Evolutionary conservation across 2,888 invertebrate genomes (phyloP).

Genomic region (Sphecodes monilicornis): DNA sequence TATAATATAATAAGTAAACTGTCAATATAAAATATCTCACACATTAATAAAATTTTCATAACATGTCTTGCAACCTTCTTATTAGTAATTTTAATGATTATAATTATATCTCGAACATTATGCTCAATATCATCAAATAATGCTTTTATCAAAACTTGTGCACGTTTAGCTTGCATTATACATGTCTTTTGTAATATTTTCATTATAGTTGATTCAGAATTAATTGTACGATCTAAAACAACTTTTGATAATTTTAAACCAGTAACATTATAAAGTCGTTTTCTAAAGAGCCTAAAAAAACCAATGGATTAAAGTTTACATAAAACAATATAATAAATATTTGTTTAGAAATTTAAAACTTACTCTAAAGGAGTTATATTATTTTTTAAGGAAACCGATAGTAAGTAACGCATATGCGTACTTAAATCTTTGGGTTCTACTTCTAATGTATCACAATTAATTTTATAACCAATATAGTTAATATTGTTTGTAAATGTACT

Average conservation of each 20-base stretch:
- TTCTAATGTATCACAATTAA: slow-evolving; percentile 44
- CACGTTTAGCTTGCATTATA: slow-evolving; percentile 26
- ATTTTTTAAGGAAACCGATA: neutral
- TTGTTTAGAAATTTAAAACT: neutral
- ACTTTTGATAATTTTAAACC: slow-evolving; percentile 29
- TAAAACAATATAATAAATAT: neutral
- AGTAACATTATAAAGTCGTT: neutral
- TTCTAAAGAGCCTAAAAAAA: slow-evolving; percentile 26
- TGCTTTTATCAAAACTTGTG: slow-evolving; percentile 17
- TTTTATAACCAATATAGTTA: slow-evolving; percentile 36
- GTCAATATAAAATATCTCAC: slow-evolving; percentile 19
- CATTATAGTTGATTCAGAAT: slow-evolving; percentile 26
- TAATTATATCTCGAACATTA: neutral
- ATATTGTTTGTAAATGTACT: slow-evolving; percentile 10
- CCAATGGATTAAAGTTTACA: neutral
- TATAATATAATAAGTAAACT: neutral
- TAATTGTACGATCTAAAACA: slow-evolving; percentile 30
- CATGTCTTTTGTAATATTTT: neutral
- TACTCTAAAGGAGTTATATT: neutral
- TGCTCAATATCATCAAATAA: slow-evolving; percentile 3
- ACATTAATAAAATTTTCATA: slow-evolving; percentile 5
- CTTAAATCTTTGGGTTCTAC: neutral
- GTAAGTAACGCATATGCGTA: slow-evolving; percentile 7
- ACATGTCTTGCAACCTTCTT: slow-evolving; percentile 7
- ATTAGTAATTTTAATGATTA: slow-evolving; percentile 22